Base-by-base conservation (phyloP, 1,140 invertebrate genomes). In the Temnothorax nylanderi region DNA sequence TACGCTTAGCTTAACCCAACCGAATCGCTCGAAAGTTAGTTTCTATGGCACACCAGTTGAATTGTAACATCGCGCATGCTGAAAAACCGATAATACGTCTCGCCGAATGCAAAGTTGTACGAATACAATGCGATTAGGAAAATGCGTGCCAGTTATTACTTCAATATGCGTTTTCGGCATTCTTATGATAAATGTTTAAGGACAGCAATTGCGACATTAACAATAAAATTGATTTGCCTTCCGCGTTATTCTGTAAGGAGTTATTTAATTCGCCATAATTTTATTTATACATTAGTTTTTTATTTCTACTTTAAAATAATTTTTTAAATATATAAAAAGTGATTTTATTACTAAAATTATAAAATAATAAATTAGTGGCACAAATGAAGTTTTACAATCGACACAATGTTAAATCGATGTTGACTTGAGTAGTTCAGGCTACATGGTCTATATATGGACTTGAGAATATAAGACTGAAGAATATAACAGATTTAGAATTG, bases 41-140 rank as follows among this genome's bases (percentile, higher is more conserved):
- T 81, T 71, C 64, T 81, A 47, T 81, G 21, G 49, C 21, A 81
- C 78, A 81, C 64, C 64, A 81, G 78, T 81, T 71, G 65, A 81
- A 56, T 56, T 69, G 47, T 51, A 60, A 32, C 47, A 2, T 41
- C 21, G 16, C 26, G 26, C 18, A 41, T 41, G 16, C 37, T 56
- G 21, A 0, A 69, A 21, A 71, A 71, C 21, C 49, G 51, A 58
- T 71, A 34, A 21, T 64, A 41, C 34, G 16, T 56, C 37, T 71
- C 8, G 13, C 3, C 10, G 32, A 49, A 67, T 26, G n/a, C 49
- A 71, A 44, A 81, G 26, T 71, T 34, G 6, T n/a, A 47, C 51
- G 18, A 76, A 34, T 47, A 64, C 3, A 41, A 26, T 58, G 34
- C 18, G 10, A 64, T 26, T 78, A 34, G 41, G 6, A 64, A 41